A percentile compares a stretch with the other conserved stretches of the same genome.
phyloP scores from a whole-genome alignment of 2,797 vertebrate genomes.

The Pantherophis vulpinus region DNA sequence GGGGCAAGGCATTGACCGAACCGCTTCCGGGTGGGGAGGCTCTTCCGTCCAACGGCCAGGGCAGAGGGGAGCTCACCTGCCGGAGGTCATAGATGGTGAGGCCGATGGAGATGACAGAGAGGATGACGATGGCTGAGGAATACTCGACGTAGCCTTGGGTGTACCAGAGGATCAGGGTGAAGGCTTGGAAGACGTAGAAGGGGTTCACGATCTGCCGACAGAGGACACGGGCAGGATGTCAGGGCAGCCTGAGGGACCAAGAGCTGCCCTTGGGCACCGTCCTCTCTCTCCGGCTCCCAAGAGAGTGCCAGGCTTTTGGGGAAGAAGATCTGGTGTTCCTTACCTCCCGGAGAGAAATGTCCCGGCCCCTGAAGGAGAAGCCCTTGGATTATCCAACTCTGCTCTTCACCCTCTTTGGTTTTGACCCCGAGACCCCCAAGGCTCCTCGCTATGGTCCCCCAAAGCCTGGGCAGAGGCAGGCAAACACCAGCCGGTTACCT shows the following conservation, averaged over 20 bases:
- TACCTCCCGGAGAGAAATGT: not conserved
- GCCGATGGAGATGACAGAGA: conserved; percentile 62
- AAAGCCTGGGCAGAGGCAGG: not conserved
- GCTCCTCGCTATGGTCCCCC: not conserved
- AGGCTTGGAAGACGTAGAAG: conserved; percentile 71
- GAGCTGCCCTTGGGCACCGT: not conserved
- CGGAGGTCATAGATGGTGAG: conserved; percentile 65
- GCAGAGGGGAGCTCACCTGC: conserved; percentile 50
- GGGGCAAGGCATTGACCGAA: not conserved
- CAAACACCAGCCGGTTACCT: conserved; percentile 43
- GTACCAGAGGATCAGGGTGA: conserved; percentile 68
- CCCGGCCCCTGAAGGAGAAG: not conserved
- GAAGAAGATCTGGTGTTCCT: not conserved
- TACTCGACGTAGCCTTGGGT: conserved; percentile 66
- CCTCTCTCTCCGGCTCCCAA: not conserved
- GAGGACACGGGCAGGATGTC: rapidly evolving
- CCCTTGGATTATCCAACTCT: not conserved
- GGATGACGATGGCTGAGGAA: conserved; percentile 66
- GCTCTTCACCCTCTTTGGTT: not conserved
- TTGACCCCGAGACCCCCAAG: not conserved
- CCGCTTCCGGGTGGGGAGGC: too few relatives aligned
- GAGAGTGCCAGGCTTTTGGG: rapidly evolving
- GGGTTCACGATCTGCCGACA: conserved; percentile 69
- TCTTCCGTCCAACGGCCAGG: not conserved
- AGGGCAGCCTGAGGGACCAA: not conserved